phyloP scores from a whole-genome alignment of 2,888 invertebrate genomes.

The Leptopilina myrica region DNA sequence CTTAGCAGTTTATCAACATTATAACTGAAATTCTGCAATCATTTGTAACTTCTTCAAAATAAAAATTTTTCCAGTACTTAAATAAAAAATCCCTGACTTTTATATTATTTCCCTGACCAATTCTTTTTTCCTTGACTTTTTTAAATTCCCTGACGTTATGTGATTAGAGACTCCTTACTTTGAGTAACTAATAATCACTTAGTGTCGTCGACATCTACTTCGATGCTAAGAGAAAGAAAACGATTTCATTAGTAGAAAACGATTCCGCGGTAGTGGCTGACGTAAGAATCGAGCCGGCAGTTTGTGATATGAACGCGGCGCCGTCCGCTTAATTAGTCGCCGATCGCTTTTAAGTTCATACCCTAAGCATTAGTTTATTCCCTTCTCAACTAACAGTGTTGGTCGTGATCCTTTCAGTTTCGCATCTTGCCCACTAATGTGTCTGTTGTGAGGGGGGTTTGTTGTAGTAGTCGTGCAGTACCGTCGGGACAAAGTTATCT shows the following conservation, averaged over 20 bases:
- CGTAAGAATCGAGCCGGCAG: conserved; percentile 1
- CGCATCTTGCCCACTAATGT: background rate
- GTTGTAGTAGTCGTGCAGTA: conserved; percentile 11
- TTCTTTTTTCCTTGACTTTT: too few species aligned
- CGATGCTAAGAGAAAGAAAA: background rate
- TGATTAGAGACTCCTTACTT: too few species aligned
- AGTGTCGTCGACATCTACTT: too few species aligned
- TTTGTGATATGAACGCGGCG: conserved; percentile 2
- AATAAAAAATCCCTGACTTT: too few species aligned
- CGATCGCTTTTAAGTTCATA: conserved; percentile 26
- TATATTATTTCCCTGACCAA: too few species aligned
- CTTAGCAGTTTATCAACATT: too few species aligned
- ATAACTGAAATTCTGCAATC: too few species aligned
- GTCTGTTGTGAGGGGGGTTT: background rate
- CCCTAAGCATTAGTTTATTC: background rate
- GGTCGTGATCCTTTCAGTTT: conserved; percentile 1
- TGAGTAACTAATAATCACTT: too few species aligned
- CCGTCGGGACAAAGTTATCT: conserved; percentile 32
- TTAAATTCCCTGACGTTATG: too few species aligned
- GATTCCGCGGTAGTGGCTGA: background rate
- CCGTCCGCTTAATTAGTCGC: conserved; percentile 30
- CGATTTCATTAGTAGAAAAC: background rate
- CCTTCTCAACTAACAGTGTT: background rate
- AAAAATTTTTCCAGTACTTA: too few species aligned
- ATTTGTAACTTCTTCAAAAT: too few species aligned